A percentile compares a stretch with the other conserved stretches of the same genome.
Evolutionary conservation across 1,140 invertebrate genomes (phyloP).

Genomic region (Camponotus floridanus): DNA sequence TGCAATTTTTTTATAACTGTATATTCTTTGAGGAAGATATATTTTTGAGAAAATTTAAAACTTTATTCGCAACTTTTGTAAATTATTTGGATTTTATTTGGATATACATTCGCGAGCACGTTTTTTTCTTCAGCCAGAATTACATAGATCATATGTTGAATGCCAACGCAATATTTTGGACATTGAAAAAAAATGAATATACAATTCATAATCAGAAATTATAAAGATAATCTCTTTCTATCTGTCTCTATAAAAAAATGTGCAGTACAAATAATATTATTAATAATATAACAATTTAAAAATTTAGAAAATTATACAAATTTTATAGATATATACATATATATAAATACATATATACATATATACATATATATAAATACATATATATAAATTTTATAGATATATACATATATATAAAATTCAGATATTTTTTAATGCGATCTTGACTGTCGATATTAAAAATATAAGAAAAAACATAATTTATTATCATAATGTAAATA

Average conservation of each 20-base stretch:
- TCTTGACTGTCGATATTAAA: neutral
- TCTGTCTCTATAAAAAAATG: neutral
- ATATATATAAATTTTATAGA: neutral
- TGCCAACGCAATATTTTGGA: neutral
- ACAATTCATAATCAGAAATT: constrained; percentile 1
- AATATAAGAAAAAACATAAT: neutral
- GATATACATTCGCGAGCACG: neutral
- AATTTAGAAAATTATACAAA: constrained; percentile 1
- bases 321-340: neutral
- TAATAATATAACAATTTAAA: neutral
- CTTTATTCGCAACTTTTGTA: constrained; percentile 9
- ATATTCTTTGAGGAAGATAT: neutral
- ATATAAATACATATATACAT: too few relatives aligned
- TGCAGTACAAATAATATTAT: neutral
- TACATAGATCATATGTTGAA: too few relatives aligned
- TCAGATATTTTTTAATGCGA: constrained; percentile 9
- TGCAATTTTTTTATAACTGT: neutral
- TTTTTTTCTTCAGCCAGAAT: neutral
- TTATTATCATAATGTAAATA: neutral
- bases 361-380: neutral
- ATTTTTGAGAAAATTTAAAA: neutral
- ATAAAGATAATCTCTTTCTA: neutral
- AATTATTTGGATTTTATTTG: neutral
- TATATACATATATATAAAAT: neutral
- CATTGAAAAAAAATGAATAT: neutral